phyloP scores from a whole-genome alignment of 2,888 invertebrate species.

The Spicauda simplicius region DNA sequence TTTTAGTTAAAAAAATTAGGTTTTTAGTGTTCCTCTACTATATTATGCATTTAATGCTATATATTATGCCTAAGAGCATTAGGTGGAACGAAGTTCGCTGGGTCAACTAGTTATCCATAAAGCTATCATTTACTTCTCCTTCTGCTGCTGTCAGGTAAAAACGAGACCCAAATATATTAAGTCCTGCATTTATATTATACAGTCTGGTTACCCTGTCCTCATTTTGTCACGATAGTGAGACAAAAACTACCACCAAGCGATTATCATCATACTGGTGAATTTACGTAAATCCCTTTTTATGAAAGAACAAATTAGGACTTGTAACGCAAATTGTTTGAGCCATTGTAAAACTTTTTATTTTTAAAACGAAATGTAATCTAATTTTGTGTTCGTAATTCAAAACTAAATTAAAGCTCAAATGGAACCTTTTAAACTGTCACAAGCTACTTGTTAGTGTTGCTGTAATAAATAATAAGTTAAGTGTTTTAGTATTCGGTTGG shows the following conservation, averaged over 20 bases:
- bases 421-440: slow-evolving; percentile 7
- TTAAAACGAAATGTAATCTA: slow-evolving; percentile 1
- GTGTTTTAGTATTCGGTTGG: too few relatives aligned
- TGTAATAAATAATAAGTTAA: background rate
- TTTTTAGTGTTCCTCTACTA: too few relatives aligned
- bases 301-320: slow-evolving; percentile 17
- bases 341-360: background rate
- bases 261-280: slow-evolving; percentile 24
- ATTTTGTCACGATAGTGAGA: slow-evolving; percentile 10
- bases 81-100: too few relatives aligned
- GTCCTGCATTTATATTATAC: too few relatives aligned
- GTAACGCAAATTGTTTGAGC: slow-evolving; percentile 10
- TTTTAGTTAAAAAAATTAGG: too few relatives aligned
- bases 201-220: background rate
- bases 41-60: too few relatives aligned
- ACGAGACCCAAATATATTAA: too few relatives aligned
- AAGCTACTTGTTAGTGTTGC: background rate
- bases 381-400: slow-evolving; percentile 18
- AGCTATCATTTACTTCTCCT: too few relatives aligned
- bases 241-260: slow-evolving; percentile 7
- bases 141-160: too few relatives aligned
- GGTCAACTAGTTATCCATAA: too few relatives aligned
- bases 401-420: slow-evolving; percentile 1
- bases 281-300: slow-evolving; percentile 25
- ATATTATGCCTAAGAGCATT: too few relatives aligned